A percentile compares a stretch with the other conserved stretches of the same genome.
These are phyloP conservation scores for Hipposideros larvatus DNA, from an alignment of 2,797 vertebrate species.

Conservation along the genomic window DNA sequence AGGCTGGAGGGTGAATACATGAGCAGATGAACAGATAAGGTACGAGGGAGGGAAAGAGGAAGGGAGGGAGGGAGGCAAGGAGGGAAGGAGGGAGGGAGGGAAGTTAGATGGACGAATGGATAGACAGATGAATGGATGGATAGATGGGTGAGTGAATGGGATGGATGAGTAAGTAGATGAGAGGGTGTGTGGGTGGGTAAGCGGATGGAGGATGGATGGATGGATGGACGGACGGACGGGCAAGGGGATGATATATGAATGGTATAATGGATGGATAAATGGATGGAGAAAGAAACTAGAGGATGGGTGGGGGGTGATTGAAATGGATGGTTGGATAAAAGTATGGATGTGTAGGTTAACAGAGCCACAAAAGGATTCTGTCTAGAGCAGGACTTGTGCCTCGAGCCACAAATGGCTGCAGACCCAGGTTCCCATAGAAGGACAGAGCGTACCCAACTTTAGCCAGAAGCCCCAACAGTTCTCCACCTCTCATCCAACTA, in stretches of 20 bases:
- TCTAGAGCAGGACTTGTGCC: not conserved
- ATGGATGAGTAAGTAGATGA: not conserved
- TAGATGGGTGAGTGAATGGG: too few relatives aligned
- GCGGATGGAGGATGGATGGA: not conserved
- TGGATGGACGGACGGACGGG: not conserved
- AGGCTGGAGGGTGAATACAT: too few relatives aligned
- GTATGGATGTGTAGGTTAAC: too few relatives aligned
- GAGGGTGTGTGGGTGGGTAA: not conserved
- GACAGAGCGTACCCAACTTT: not conserved
- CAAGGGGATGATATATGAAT: not conserved
- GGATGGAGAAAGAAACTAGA: not conserved
- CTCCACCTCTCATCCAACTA: not conserved
- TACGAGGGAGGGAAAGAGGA: too few relatives aligned
- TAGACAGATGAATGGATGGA: too few relatives aligned
- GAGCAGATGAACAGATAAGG: too few relatives aligned
- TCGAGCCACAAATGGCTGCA: not conserved
- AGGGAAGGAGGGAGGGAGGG: too few relatives aligned
- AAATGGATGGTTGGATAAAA: not conserved
- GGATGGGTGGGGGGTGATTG: not conserved
- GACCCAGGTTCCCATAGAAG: not conserved
- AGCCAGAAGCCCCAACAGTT: not conserved
- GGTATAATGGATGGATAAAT: too few relatives aligned
- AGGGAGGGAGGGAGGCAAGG: too few relatives aligned
- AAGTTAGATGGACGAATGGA: too few relatives aligned
- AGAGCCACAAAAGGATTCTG: not conserved